Base-by-base conservation (phyloP, 2,797 vertebrate species). In the Lates japonicus region DNA sequence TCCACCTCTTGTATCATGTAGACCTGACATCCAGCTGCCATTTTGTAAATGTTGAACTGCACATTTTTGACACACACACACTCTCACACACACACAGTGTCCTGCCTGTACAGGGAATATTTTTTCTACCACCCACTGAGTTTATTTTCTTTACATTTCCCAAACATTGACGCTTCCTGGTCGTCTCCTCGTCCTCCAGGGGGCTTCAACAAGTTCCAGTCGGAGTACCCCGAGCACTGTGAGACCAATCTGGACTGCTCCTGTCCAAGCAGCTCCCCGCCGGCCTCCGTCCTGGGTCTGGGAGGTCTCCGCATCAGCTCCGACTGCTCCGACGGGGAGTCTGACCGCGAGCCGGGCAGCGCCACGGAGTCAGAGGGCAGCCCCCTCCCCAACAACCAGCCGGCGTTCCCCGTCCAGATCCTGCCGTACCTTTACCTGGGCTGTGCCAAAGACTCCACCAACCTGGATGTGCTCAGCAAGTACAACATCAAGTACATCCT, bases 401-500 rank as follows among this genome's bases (percentile, higher is more conserved):
- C 97, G 7, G 96, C 98, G n/a, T 99, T 99, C 91, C 98, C 98
- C 0, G 98, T 99, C 88, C 97, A 99, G 95, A 99, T 99, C 90
- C 93, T 99, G 77, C 98, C 98, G 13, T 99, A 99, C 93, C 96
- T 99, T 88, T 99, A 97, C 94, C 96, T 99, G 92, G 98, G 98
- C 94, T 99, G 98, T 85, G 98, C 98, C 95, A 99, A 99, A 96
- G 98, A 99, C 96, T 99, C 98, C 0, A 94, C 97, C 91, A 99
- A 99, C 94, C 93, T 98, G 93, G 98, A 99, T 2, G 94, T 99
- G 87, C 95, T 99, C 83, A 97, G 97, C 92, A 97, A 98, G 93
- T 98, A 99, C 1, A 97, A 98, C 82, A 99, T 99, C 94, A 98
- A 97, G 87, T 99, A 99, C 93, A 99, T 99, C 95, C 97, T 99